phyloP scores from a whole-genome alignment of 2,888 invertebrate species.

The Timandra comae region DNA sequence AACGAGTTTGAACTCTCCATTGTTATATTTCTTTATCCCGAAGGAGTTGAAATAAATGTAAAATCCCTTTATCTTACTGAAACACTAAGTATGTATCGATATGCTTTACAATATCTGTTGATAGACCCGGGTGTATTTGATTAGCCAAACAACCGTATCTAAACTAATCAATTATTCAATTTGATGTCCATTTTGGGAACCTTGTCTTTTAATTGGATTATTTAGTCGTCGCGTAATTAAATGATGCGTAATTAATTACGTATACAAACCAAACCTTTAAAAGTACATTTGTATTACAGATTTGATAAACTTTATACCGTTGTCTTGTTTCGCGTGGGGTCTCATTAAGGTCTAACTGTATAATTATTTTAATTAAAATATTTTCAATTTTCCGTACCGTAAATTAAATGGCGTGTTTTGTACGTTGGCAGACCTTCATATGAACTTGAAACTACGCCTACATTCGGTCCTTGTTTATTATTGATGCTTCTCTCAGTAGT shows the following conservation, averaged over 20 bases:
- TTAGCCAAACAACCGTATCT: conserved; percentile 25
- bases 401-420: neutral
- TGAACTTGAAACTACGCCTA: conserved; percentile 54
- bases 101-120: too few species aligned
- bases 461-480: conserved; percentile 57
- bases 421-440: conserved; percentile 38
- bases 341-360: neutral
- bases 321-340: conserved; percentile 17
- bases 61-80: too few species aligned
- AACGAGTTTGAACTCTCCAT: too few species aligned
- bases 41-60: too few species aligned
- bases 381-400: too few species aligned
- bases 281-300: conserved; percentile 23
- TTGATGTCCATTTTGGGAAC: conserved; percentile 28
- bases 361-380: too few species aligned
- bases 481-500: conserved; percentile 42
- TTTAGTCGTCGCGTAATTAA: neutral
- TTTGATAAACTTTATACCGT: conserved; percentile 19
- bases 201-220: conserved; percentile 12
- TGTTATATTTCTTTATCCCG: too few species aligned
- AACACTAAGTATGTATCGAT: too few species aligned
- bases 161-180: conserved; percentile 22
- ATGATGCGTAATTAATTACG: neutral
- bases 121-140: conserved; percentile 24
- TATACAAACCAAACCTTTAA: conserved; percentile 19